Evolutionary conservation across 2,113 vertebrate genomes (phyloP).

Genomic region (Numida meleagris): DNA sequence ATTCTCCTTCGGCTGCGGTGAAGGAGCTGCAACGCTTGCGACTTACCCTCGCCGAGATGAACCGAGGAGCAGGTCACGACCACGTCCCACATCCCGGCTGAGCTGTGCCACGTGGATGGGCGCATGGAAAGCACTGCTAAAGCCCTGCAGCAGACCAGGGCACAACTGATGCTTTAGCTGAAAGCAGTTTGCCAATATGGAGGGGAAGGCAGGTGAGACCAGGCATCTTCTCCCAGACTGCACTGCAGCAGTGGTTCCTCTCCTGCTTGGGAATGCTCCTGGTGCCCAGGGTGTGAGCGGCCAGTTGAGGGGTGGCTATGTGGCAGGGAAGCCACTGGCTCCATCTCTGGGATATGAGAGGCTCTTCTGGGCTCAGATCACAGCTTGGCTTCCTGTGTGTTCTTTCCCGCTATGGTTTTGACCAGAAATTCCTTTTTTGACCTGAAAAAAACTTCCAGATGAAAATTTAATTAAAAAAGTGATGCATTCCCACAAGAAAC

Average conservation of each 20-base stretch:
- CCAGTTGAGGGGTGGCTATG: background rate
- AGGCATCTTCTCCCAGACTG: conserved; percentile 18
- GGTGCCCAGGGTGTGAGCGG: background rate
- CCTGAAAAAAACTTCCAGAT: conserved; percentile 66
- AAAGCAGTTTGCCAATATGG: background rate
- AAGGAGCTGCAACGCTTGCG: background rate
- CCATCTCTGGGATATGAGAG: background rate
- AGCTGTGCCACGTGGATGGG: background rate
- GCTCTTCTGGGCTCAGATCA: background rate
- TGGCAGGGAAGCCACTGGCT: background rate
- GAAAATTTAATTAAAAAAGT: conserved; percentile 59
- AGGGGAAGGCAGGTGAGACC: background rate
- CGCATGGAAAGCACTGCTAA: background rate
- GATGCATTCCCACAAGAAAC: conserved; percentile 65
- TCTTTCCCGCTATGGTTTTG: conserved; percentile 26
- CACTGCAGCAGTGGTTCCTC: background rate
- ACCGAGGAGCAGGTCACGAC: background rate
- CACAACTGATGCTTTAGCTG: background rate
- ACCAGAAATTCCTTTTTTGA: conserved; percentile 67
- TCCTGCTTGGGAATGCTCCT: background rate
- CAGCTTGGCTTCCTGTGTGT: conserved; percentile 41
- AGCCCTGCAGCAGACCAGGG: background rate
- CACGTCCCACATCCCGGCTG: background rate
- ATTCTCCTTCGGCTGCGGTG: background rate
- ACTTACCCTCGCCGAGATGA: background rate